Evolutionary conservation across 2,113 vertebrate species (phyloP), one percentile per base, ranked within the genome.

Genomic region (Tiliqua scincoides): DNA sequence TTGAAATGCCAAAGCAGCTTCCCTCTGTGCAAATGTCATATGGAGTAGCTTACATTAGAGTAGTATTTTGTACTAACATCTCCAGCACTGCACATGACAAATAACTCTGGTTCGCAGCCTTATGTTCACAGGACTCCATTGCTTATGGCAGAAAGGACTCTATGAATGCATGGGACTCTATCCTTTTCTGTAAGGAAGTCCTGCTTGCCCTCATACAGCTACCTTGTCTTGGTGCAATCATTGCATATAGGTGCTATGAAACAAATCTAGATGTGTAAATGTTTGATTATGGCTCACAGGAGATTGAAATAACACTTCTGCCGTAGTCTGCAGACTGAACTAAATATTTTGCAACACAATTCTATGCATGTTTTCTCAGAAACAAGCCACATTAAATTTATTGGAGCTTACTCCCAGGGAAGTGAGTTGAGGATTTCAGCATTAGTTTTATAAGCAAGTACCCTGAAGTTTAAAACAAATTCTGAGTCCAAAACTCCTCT

Each of bases 1-100:
- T 90, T 93, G 71, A 93, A 92, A 93, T 85, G 90, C 93, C 83
- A 89, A 86, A 89, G 93, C 91, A 80, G 57, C 54, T 93, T 91
- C 89, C 74, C 86, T 88, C 87, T 90, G 1, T 85, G 85, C 78
- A 85, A 94, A 89, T 87, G 23, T 2, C 43, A 70, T 15, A 84
- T 91, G 93, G 80, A 90, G n/a, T 73, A 15, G 1, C 23, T 61
- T 62, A 79, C 54, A 54, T 68, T 83, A 77, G 59, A 85, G 54
- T 81, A 81, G 80, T 92, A 3, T 80, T 91, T 61, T 35, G 0
- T 82, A 57, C 86, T 61, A 82, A 89, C 35, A 11, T 92, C 43
- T 48, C 43, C 43, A 48, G 43, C 43, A 48, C 8, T 85, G 62
- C 79, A 72, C 71, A 87, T 91, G 65, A 83, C 85, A 90, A 89